Base-by-base conservation (phyloP, 1,140 invertebrate species). In the Stratiolaelaps scimitus region DNA sequence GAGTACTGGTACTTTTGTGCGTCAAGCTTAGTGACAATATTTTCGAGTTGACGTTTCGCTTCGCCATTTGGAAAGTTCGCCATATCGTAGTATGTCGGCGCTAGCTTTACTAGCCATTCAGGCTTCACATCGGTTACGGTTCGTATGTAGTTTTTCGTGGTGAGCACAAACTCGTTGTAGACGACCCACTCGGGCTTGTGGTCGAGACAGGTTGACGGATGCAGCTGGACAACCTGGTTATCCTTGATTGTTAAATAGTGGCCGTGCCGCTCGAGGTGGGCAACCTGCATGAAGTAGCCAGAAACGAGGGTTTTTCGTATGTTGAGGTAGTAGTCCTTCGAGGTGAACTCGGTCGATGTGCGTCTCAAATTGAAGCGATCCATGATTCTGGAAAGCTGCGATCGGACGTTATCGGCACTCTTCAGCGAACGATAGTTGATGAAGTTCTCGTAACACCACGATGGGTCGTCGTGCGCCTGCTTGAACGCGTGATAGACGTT, bases 101-200 rank as follows among this genome's bases (percentile, higher is more conserved):
- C 92, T 69, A 97, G 86, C 73, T 86, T 86, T 1, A 98, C 76
- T n/a, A 98, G 78, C 94, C 82, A 83, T 71, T 83, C 81, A 19
- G 82, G 92, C 82, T 98, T 98, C 64, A 98, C 90, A 75, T 98
- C 95, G 1, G 93, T 98, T 1, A 97, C 92, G 1, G 95, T 98
- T 70, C 96, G 81, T 70, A 99, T 98, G 75, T 98, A 98, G 77
- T 99, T 98, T 77, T 98, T 98, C 15, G 94, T 97, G 34, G 96
- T 99, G 65, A 99, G 80, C 30, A 99, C 96, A 77, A 99, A 98
- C 79, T 99, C 96, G 78, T 99, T 98, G 78, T 99, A 99, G 64
- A 99, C 85, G 19, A 98, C 94, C 95, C 95, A 99, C 75, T 98
- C 95, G 2, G 96, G 96, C 79, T 98, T 98, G 76, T 98, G 95